A percentile compares a stretch with the other conserved stretches of the same genome.
Conservation (phyloP, 2,797 vertebrate genomes). For the Schizothorax lantsangensis region DNA sequence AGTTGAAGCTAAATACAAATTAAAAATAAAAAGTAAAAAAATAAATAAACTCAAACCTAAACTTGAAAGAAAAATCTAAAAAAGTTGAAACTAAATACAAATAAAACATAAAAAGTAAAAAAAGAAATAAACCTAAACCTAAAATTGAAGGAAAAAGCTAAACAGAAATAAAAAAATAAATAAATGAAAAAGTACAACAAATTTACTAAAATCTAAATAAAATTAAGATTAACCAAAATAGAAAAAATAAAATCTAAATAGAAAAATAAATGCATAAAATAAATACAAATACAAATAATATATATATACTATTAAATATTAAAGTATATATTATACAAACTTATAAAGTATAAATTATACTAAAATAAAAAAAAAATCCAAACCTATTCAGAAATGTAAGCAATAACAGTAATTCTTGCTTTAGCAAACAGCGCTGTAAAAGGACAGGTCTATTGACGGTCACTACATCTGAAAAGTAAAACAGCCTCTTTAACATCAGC, state of each 20-base stretch:
- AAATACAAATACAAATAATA: neutral
- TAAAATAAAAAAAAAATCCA: no score
- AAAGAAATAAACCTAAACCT: neutral
- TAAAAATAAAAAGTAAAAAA: neutral
- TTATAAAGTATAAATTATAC: neutral
- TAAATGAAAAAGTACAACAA: neutral
- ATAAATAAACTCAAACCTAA: neutral
- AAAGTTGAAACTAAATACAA: no score
- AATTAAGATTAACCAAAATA: neutral
- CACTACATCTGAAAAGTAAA: neutral
- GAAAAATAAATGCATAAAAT: neutral
- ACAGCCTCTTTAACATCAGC: neutral
- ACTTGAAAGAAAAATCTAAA: neutral
- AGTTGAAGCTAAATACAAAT: no score
- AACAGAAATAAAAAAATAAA: neutral
- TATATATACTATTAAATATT: neutral
- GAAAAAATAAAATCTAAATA: neutral
- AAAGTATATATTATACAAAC: neutral
- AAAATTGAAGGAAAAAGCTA: neutral
- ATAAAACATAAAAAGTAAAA: no score
- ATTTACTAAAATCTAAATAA: neutral
- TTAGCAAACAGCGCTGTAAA: neutral
- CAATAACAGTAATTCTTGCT: neutral
- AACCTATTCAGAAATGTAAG: neutral
- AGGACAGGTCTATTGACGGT: no score